phyloP scores from a whole-genome alignment of 2,797 vertebrate species.

The Iguana delicatissima region DNA sequence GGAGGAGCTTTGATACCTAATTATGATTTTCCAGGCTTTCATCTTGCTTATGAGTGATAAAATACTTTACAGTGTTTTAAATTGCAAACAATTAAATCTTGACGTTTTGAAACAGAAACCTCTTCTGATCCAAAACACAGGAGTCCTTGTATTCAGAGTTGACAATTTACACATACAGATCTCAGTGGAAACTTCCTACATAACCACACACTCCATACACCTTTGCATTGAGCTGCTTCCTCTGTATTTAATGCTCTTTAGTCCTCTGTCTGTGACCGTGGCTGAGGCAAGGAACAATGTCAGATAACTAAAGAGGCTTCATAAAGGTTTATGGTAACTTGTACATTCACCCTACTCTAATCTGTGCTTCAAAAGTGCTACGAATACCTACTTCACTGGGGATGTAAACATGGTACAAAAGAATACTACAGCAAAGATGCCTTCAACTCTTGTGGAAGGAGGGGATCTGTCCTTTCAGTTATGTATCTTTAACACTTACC shows the following conservation, averaged over 20 bases:
- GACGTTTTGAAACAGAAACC: slow-evolving; percentile 39
- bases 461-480: neutral
- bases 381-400: neutral
- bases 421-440: neutral
- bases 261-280: neutral
- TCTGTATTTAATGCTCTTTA: neutral
- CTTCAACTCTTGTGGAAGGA: neutral
- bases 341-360: neutral
- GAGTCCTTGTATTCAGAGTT: neutral
- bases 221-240: neutral
- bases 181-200: neutral
- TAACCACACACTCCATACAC: neutral
- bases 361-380: neutral
- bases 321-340: neutral
- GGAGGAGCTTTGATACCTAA: slow-evolving; percentile 32
- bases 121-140: slow-evolving; percentile 36
- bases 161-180: neutral
- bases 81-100: slow-evolving; percentile 53
- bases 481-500: neutral
- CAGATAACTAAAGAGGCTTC: neutral
- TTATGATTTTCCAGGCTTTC: slow-evolving; percentile 43
- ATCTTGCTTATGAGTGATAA: slow-evolving; percentile 59
- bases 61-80: slow-evolving; percentile 47
- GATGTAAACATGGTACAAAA: neutral
- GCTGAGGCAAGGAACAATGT: neutral